phyloP scores from a whole-genome alignment of 2,888 invertebrate species.

The Ennomos quercinarius region DNA sequence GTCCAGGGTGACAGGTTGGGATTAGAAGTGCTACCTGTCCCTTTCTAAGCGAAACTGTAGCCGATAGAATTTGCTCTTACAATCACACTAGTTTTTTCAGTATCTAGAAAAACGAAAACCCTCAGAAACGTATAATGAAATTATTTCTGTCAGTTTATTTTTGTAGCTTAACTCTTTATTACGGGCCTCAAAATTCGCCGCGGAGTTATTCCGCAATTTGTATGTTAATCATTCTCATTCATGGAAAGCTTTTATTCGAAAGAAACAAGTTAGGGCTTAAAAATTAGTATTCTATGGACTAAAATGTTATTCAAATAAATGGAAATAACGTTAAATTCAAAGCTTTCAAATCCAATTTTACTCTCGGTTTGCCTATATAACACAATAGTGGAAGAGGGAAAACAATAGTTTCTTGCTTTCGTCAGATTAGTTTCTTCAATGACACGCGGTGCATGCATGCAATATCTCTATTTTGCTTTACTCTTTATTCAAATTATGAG shows the following conservation, averaged over 20 bases:
- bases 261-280: slow-evolving; percentile 22
- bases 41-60: too few relatives aligned
- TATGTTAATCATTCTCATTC: slow-evolving; percentile 40
- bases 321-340: neutral
- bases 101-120: neutral
- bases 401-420: too few relatives aligned
- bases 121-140: slow-evolving; percentile 1
- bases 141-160: slow-evolving; percentile 7
- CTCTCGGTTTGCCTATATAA: too few relatives aligned
- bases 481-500: too few relatives aligned
- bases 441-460: too few relatives aligned
- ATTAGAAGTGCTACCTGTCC: too few relatives aligned
- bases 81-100: neutral
- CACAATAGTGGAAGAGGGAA: too few relatives aligned
- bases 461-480: too few relatives aligned
- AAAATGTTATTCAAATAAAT: slow-evolving; percentile 8
- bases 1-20: too few relatives aligned
- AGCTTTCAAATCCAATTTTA: too few relatives aligned
- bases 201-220: slow-evolving; percentile 36
- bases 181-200: slow-evolving; percentile 15
- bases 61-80: too few relatives aligned
- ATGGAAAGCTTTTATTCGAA: slow-evolving; percentile 30
- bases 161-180: slow-evolving; percentile 3
- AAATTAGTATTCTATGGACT: slow-evolving; percentile 8
- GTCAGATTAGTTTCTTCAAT: too few relatives aligned